Conservation (phyloP, 2,113 vertebrate species). For the Lepus timidus region DNA sequence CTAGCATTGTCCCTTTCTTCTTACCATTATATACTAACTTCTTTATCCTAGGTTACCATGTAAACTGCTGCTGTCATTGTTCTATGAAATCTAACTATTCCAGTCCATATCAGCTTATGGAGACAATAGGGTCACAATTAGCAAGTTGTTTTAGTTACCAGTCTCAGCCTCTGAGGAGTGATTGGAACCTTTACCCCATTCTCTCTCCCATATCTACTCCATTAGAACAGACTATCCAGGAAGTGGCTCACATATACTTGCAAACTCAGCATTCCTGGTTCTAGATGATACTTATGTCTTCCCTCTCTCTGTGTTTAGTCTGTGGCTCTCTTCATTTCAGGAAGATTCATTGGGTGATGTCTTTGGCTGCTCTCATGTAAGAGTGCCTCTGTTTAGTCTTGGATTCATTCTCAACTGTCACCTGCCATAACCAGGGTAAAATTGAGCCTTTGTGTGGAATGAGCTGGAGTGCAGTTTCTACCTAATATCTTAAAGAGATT, state of each 20-base stretch:
- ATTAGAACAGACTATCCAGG: neutral
- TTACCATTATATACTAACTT: neutral
- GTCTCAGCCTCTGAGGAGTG: neutral
- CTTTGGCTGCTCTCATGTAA: neutral
- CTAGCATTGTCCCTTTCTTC: neutral
- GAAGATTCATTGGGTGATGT: neutral
- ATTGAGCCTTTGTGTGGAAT: neutral
- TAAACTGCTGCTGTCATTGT: neutral
- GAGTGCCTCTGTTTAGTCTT: neutral
- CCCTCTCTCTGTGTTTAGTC: neutral
- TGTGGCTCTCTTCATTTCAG: neutral
- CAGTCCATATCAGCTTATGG: neutral
- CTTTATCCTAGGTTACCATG: neutral
- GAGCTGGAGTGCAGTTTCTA: neutral
- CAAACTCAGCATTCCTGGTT: neutral
- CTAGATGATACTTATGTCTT: neutral
- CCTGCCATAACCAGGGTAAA: neutral
- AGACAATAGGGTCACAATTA: neutral
- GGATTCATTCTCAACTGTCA: neutral
- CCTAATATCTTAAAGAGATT: neutral
- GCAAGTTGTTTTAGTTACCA: neutral
- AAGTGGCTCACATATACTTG: neutral
- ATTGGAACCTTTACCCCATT: neutral
- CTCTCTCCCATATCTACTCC: neutral
- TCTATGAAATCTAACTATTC: neutral